A percentile compares a stretch with the other conserved stretches of the same genome.
Evolutionary conservation across 2,888 invertebrate species (phyloP).

Genomic region (Linnaemya tessellans): DNA sequence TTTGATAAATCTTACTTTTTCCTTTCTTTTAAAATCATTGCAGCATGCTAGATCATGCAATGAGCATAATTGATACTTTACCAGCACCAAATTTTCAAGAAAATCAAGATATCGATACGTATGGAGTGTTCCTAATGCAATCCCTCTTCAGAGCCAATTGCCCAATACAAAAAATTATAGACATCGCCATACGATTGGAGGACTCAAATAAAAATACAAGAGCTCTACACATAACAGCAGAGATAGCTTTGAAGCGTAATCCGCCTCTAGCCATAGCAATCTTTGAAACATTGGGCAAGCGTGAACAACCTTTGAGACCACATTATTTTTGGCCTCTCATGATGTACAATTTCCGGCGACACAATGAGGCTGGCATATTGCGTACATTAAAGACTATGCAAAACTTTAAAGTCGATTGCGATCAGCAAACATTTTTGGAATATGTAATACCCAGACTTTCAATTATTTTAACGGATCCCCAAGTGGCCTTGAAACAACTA

Average conservation of each 20-base stretch:
- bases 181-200: constrained; percentile 77
- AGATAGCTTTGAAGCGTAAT: constrained; percentile 84
- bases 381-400: constrained; percentile 85
- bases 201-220: constrained; percentile 78
- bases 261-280: constrained; percentile 75
- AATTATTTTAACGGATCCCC: constrained; percentile 77
- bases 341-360: constrained; percentile 83
- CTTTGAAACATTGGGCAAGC: constrained; percentile 75
- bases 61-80: constrained; percentile 81
- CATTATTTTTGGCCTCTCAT: constrained; percentile 89
- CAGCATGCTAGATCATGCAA: constrained; percentile 73
- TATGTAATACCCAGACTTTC: constrained; percentile 85
- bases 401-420: constrained; percentile 84
- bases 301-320: constrained; percentile 82
- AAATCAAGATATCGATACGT: constrained; percentile 84
- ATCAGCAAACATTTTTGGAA: constrained; percentile 85
- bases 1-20: too few relatives aligned
- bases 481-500: constrained; percentile 77
- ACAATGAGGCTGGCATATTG: constrained; percentile 85
- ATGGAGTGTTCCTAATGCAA: constrained; percentile 85
- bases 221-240: constrained; percentile 84
- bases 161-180: constrained; percentile 78
- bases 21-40: constrained; percentile 11
- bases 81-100: constrained; percentile 79
- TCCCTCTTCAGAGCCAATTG: constrained; percentile 85